Conservation (phyloP, 2,888 invertebrate genomes). For the Sesia apiformis region DNA sequence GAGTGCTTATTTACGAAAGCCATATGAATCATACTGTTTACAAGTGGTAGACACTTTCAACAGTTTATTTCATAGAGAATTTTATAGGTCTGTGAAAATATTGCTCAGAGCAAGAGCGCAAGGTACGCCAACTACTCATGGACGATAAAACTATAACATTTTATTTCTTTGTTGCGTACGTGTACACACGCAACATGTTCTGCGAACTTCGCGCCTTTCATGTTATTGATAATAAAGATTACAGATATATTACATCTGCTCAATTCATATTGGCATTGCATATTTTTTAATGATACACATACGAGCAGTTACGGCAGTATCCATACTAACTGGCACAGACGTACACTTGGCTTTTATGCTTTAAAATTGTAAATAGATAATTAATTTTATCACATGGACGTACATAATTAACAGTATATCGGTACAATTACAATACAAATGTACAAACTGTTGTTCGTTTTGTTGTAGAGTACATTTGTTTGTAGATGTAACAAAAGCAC, state of each 20-base stretch:
- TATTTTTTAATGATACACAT: too few species aligned
- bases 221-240: too few species aligned
- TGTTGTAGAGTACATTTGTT: constrained; percentile 19
- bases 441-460: background rate
- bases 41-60: constrained; percentile 7
- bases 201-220: too few species aligned
- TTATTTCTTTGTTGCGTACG: constrained; percentile 2
- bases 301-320: too few species aligned
- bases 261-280: too few species aligned
- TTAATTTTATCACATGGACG: too few species aligned
- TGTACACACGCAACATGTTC: constrained; percentile 2
- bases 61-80: constrained; percentile 9
- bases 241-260: too few species aligned
- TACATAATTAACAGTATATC: background rate
- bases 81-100: constrained; percentile 8
- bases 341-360: too few species aligned
- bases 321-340: too few species aligned
- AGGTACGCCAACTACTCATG: background rate
- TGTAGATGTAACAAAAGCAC: constrained; percentile 15
- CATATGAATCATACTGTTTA: constrained; percentile 7
- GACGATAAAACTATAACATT: background rate
- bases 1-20: background rate
- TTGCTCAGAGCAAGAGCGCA: background rate
- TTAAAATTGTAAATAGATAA: too few species aligned
- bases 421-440: background rate